Conservation (phyloP, 1,140 invertebrate species). For the Pseudachorutes palmiensis region DNA sequence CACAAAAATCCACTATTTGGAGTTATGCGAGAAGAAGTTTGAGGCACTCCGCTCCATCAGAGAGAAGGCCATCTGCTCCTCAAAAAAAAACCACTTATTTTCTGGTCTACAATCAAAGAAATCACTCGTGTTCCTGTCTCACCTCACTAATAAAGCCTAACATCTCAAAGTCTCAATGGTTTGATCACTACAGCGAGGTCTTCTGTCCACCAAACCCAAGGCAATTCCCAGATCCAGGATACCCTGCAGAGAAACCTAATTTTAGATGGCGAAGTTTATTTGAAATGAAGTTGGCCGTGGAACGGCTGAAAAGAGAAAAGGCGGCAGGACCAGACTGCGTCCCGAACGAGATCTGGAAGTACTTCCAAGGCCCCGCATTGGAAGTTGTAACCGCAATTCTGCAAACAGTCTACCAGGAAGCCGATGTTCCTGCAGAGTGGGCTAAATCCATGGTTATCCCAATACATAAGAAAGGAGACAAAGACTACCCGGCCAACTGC, state of each 20-base stretch:
- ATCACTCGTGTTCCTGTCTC: background rate
- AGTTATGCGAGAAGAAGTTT: too few relatives aligned
- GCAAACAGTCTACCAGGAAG: background rate
- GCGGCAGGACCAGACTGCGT: background rate
- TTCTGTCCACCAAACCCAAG: background rate
- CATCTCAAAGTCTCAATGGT: background rate
- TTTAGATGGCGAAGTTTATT: too few relatives aligned
- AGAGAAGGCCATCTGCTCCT: too few relatives aligned
- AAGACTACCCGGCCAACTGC: constrained; percentile 30
- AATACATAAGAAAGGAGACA: constrained; percentile 35
- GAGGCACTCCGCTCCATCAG: too few relatives aligned
- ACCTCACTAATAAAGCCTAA: background rate
- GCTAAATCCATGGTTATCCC: constrained; percentile 13
- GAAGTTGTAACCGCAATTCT: background rate
- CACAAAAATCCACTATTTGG: too few relatives aligned
- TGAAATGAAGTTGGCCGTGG: background rate
- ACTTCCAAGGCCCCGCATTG: background rate
- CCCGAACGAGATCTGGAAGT: background rate
- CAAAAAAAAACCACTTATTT: background rate
- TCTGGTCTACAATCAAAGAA: background rate
- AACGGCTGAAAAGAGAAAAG: background rate
- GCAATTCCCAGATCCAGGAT: background rate
- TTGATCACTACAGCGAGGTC: background rate
- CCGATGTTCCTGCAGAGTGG: background rate
- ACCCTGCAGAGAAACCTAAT: background rate